These are phyloP conservation scores for Isurus oxyrinchus DNA, from an alignment of 2,113 vertebrate species.

Conservation along the genomic window DNA sequence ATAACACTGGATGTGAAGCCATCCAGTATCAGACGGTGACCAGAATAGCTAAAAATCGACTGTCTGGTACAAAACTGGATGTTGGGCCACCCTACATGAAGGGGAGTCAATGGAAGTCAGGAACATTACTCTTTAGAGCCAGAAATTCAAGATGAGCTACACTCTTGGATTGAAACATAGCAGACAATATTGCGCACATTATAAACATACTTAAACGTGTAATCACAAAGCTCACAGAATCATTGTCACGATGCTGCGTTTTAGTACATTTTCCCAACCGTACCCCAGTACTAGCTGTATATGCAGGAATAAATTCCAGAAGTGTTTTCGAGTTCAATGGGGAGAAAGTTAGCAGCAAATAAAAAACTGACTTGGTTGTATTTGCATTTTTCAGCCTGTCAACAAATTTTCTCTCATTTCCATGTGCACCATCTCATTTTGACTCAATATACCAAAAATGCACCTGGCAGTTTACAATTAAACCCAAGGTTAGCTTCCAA, in stretches of 20 bases:
- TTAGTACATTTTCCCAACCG: not conserved
- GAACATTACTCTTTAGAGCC: not conserved
- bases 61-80: not conserved
- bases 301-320: not conserved
- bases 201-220: not conserved
- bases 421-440: not conserved
- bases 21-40: not conserved
- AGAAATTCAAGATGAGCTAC: not conserved
- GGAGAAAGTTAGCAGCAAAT: not conserved
- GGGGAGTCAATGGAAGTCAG: not conserved
- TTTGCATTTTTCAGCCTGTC: not conserved
- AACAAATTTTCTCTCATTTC: not conserved
- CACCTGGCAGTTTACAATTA: not conserved
- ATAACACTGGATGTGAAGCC: not conserved
- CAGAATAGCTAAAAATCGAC: not conserved
- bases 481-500: not conserved
- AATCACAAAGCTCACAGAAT: not conserved
- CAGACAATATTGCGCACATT: not conserved
- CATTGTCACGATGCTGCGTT: not conserved
- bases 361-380: not conserved
- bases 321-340: not conserved
- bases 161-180: not conserved
- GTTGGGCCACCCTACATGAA: too few relatives aligned
- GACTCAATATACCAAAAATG: not conserved
- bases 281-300: not conserved